Conservation (phyloP, 2,113 vertebrate species). For the Sclerurus mexicanus region DNA sequence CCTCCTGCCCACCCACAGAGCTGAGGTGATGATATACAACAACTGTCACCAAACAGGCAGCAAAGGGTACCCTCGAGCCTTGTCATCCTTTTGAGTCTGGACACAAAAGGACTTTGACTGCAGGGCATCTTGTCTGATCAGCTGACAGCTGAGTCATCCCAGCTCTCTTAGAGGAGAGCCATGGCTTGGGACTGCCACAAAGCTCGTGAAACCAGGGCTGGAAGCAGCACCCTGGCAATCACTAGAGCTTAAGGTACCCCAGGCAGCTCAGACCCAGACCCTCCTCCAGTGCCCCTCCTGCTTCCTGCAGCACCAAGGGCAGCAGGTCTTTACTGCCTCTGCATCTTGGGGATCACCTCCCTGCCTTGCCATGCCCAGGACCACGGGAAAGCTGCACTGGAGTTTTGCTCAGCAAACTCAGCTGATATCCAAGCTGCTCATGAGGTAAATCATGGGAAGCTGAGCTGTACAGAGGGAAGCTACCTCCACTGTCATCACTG, state of each 20-base stretch:
- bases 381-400: background rate
- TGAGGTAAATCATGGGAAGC: background rate
- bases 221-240: background rate
- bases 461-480: background rate
- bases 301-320: background rate
- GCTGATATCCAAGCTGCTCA: background rate
- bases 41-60: accelerated
- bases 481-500: background rate
- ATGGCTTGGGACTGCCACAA: background rate
- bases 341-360: background rate
- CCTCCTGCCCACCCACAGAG: background rate
- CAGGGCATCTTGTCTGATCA: background rate
- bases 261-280: background rate
- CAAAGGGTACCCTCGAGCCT: background rate
- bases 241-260: background rate
- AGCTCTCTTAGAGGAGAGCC: background rate
- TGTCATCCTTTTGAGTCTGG: background rate
- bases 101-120: background rate
- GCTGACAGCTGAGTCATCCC: background rate
- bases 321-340: background rate
- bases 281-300: background rate
- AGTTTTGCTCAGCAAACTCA: background rate
- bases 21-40: background rate
- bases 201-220: background rate
- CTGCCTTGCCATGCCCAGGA: background rate